These are phyloP conservation scores for Agrypnia vestita DNA, from an alignment of 1,140 invertebrate species.

Conservation along the genomic window DNA sequence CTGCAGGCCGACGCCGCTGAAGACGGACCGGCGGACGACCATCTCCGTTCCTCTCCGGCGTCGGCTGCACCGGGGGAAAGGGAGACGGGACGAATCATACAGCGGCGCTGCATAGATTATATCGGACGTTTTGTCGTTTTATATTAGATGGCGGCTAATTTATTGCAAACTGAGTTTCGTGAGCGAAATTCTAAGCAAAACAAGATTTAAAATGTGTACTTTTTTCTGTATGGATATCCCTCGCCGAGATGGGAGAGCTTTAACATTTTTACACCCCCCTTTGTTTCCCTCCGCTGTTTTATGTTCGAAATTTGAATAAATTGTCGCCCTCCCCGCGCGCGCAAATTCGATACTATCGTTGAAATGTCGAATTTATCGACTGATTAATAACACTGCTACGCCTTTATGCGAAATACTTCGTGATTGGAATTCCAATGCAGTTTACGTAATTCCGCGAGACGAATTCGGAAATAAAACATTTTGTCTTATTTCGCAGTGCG, in stretches of 20 bases:
- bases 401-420: constrained; percentile 44
- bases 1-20: constrained; percentile 47
- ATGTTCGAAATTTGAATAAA: constrained; percentile 61
- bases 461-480: constrained; percentile 22
- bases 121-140: constrained; percentile 62
- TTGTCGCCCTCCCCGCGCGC: constrained; percentile 53
- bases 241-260: constrained; percentile 39
- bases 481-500: constrained; percentile 1
- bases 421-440: constrained; percentile 52
- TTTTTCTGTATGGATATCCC: constrained; percentile 50
- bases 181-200: constrained; percentile 61
- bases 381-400: constrained; percentile 59
- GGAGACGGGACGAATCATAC: constrained; percentile 57
- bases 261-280: constrained; percentile 48
- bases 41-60: constrained; percentile 53
- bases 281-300: constrained; percentile 54
- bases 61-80: constrained; percentile 19
- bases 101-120: constrained; percentile 61
- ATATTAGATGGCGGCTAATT: constrained; percentile 62
- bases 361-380: constrained; percentile 62
- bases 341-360: constrained; percentile 57
- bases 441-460: constrained; percentile 36
- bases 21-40: constrained; percentile 44
- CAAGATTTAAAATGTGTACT: constrained; percentile 55
- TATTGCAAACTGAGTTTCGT: constrained; percentile 62